Evolutionary conservation across 2,888 invertebrate genomes (phyloP).

Genomic region (Rhamnusium bicolor): DNA sequence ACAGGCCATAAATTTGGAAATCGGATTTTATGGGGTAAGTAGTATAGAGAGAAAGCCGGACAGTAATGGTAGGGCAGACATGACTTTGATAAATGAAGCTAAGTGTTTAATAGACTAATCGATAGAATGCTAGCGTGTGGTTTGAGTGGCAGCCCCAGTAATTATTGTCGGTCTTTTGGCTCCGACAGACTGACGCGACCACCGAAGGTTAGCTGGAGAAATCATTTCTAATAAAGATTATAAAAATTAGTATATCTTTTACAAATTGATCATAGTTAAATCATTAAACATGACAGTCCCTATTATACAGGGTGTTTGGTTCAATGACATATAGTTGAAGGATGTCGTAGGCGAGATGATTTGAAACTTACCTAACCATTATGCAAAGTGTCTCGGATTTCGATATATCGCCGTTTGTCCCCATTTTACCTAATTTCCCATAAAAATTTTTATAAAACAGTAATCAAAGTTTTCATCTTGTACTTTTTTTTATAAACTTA

Average conservation of each 20-base stretch:
- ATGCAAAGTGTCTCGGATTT: too few relatives aligned
- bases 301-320: too few relatives aligned
- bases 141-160: conserved; percentile 69
- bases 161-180: conserved; percentile 66
- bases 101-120: conserved; percentile 73
- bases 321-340: too few relatives aligned
- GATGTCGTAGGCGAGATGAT: too few relatives aligned
- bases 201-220: conserved; percentile 42
- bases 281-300: neutral
- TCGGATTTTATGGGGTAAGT: conserved; percentile 60
- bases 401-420: too few relatives aligned
- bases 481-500: too few relatives aligned
- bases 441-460: too few relatives aligned
- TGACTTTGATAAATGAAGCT: conserved; percentile 72
- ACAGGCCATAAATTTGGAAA: conserved; percentile 54
- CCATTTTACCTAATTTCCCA: too few relatives aligned
- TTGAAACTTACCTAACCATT: too few relatives aligned
- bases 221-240: conserved; percentile 25
- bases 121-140: conserved; percentile 70
- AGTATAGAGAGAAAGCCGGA: conserved; percentile 56
- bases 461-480: too few relatives aligned
- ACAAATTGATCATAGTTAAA: neutral
- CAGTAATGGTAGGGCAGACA: conserved; percentile 60
- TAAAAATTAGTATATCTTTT: neutral
- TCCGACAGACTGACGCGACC: conserved; percentile 56